Base-by-base conservation (phyloP, 2,888 invertebrate genomes). In the Lochmaea capreae region DNA sequence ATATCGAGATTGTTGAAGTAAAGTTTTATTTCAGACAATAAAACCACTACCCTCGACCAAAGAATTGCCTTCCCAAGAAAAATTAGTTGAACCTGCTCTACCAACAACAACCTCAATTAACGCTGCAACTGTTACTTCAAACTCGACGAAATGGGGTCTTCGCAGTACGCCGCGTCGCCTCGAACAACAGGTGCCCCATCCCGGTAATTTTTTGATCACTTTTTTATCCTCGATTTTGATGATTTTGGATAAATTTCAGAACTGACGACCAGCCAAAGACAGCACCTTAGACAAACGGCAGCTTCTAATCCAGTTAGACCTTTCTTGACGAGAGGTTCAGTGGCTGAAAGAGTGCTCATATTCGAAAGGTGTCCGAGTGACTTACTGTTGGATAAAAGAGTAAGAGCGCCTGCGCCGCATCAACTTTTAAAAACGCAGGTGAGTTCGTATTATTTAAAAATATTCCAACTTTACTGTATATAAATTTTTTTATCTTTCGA, bases 311-410 rank as follows among this genome's bases (percentile, higher is more conserved):
- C 96, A 8, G 93, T 95, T 72, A 89, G 95, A 67, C 95, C 95
- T 16, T 95, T 96, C 87, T 89, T 96, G 69, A 95, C 96, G 58
- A 91, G 96, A 74, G 97, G 96, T 33, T 96, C 96, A 6, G 97
- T 97, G 3, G 96, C 96, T 33, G 97, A 97, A 85, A 89, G 96
- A 65, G 96, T 96, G 77, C 90, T 96, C 78, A 95, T 96, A 87
- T 97, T 97, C 86, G 97, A 97, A 87, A 93, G 94, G 86, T 95
- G 96, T 83, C 96, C 95, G 52, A 95, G 94, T 84, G 95, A 94
- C 85, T 88, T 93, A 74, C 88, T 93, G 65, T 86, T 93, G 80
- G 94, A 93, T 85, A 89, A 93, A 43, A 87, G 88, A n/a, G 88
- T 87, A 9, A 89, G 93, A 83, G 90, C 88, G 86, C 90, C 89